These are phyloP conservation scores for Pinna nobilis DNA, from an alignment of 1,140 invertebrate species.

Conservation along the genomic window DNA sequence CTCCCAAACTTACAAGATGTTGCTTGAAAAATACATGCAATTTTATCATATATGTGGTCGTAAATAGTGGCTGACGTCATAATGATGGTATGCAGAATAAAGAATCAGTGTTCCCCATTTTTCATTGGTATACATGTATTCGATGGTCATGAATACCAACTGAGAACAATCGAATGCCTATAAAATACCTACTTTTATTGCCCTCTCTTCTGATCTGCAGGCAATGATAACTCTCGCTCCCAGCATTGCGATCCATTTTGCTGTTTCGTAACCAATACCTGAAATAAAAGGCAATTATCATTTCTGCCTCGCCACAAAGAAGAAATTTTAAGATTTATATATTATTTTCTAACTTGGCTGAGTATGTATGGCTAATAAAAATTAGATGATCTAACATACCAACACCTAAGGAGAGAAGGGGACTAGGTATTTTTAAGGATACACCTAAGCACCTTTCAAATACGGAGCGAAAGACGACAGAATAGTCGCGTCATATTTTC, in stretches of 20 bases:
- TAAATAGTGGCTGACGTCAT: too few relatives aligned
- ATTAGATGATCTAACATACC: not conserved
- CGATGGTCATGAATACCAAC: too few relatives aligned
- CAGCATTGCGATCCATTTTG: slow-evolving; percentile 53
- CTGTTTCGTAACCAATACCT: slow-evolving; percentile 55
- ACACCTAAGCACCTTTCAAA: not conserved
- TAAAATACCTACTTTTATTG: slow-evolving; percentile 24
- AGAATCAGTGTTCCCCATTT: too few relatives aligned
- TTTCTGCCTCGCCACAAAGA: not conserved
- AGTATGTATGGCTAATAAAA: not conserved
- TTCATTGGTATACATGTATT: too few relatives aligned
- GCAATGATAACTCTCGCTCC: slow-evolving; percentile 53
- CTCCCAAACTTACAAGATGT: too few relatives aligned
- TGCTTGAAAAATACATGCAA: too few relatives aligned
- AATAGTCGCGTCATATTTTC: too few relatives aligned
- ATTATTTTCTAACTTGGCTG: not conserved
- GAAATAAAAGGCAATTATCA: slow-evolving; percentile 3
- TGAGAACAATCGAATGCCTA: too few relatives aligned
- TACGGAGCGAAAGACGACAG: too few relatives aligned
- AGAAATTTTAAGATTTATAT: not conserved
- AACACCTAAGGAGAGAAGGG: not conserved
- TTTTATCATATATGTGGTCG: too few relatives aligned
- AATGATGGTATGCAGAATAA: too few relatives aligned
- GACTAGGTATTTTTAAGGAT: not conserved
- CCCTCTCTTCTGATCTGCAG: slow-evolving; percentile 45